phyloP scores from a whole-genome alignment of 2,113 vertebrate genomes.

The Hyaena hyaena region DNA sequence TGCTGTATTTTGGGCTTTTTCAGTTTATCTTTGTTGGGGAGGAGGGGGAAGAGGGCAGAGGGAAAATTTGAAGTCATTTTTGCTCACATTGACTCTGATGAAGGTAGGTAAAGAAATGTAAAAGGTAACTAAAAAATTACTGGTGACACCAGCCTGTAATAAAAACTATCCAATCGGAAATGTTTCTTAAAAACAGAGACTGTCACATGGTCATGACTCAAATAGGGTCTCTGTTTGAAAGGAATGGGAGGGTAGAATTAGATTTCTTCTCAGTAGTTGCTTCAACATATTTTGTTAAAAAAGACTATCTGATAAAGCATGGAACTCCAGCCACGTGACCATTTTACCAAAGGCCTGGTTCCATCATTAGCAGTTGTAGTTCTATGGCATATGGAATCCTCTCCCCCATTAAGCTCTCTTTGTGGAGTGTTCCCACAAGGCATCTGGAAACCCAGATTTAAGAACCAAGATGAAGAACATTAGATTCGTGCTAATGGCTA shows the following conservation, averaged over 20 bases:
- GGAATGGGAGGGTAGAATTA: background rate
- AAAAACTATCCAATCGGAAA: background rate
- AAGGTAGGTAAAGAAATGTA: background rate
- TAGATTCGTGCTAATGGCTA: background rate
- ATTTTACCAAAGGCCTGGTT: background rate
- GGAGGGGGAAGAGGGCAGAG: background rate
- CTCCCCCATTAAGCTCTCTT: background rate
- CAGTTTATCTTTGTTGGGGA: background rate
- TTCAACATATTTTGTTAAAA: background rate
- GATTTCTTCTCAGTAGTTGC: background rate
- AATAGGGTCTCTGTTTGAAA: background rate
- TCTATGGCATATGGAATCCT: background rate
- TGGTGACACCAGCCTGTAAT: background rate
- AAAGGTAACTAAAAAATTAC: constrained; percentile 12
- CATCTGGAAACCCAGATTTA: background rate
- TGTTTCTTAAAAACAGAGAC: background rate
- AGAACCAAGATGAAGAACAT: background rate
- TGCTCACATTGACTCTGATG: background rate
- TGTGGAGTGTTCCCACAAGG: background rate
- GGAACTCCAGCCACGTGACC: background rate
- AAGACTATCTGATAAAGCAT: background rate
- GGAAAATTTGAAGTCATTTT: constrained; percentile 6
- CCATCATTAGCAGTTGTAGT: fast-evolving
- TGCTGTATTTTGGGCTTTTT: background rate
- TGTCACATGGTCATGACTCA: background rate